Evolutionary conservation across 2,113 vertebrate genomes (phyloP).

Genomic region (Oncorhynchus tshawytscha): DNA sequence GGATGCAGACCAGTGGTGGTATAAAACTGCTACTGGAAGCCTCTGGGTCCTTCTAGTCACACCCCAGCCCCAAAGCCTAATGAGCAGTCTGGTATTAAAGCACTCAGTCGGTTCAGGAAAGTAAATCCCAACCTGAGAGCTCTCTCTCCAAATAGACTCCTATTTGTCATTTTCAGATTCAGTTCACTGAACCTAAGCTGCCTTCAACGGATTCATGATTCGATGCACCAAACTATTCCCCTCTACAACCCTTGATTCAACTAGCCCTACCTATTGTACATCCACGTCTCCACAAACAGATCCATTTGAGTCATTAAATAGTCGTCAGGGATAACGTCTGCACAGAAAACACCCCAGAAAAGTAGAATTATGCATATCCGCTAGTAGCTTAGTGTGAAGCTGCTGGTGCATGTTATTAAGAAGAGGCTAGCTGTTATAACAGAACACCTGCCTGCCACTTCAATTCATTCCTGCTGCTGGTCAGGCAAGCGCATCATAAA

Average conservation of each 20-base stretch:
- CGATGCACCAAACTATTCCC: too few relatives aligned
- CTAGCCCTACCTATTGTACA: too few relatives aligned
- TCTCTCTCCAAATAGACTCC: not conserved
- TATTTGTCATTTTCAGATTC: not conserved
- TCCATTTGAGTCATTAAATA: constrained; percentile 34
- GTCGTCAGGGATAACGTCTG: constrained; percentile 16
- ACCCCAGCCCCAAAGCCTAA: not conserved
- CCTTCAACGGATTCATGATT: too few relatives aligned
- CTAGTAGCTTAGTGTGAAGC: constrained; percentile 24
- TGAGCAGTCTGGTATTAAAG: not conserved
- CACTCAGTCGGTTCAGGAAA: not conserved
- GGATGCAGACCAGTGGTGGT: not conserved
- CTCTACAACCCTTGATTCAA: too few relatives aligned
- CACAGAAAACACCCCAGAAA: constrained; percentile 7
- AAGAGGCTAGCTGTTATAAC: constrained; percentile 27
- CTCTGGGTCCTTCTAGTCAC: not conserved
- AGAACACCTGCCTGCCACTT: constrained; percentile 14
- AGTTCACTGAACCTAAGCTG: not conserved
- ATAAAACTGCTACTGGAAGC: not conserved
- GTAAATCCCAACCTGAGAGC: not conserved
- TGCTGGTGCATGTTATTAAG: constrained; percentile 51
- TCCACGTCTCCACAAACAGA: too few relatives aligned
- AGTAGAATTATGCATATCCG: constrained; percentile 41
- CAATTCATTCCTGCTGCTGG: constrained; percentile 23
- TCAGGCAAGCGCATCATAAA: constrained; percentile 38